Base-by-base conservation (phyloP, 1,140 invertebrate species). In the Calycopis cecrops region DNA sequence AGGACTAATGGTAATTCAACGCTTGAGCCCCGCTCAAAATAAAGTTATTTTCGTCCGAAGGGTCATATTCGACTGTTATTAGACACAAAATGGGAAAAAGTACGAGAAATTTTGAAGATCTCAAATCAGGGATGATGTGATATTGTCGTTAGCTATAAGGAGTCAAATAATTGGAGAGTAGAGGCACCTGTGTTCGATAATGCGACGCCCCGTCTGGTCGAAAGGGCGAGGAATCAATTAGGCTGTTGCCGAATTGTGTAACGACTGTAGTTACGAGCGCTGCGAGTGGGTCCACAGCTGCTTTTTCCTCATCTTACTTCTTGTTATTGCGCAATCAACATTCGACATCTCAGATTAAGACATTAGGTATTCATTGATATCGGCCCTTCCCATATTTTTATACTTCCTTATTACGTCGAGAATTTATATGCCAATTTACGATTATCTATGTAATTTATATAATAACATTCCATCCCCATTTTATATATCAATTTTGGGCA, bases 201-300 rank as follows among this genome's bases (percentile, higher is more conserved):
- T 85, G 77, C 76, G 76, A 71, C 74, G 77, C 71, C 76, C 78
- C 76, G 79, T 84, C 82, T 82, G 77, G 73, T 55, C 79, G 71
- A 79, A 83, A 80, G 83, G 79, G 78, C 78, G 79, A 84, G 74
- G 79, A 86, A 84, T 86, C 83, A 86, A 86, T 86, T 84, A 86
- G 83, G 78, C 69, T 70, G 70, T 77, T 73, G 65, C 78, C 71
- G 75, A 86, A 81, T 80, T 86, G 80, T 73, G 77, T 83, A 86
- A 86, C 76, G 79, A 66, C 69, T 80, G 72, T 77, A 77, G 79
- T 86, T 86, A 86, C 82, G 80, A 81, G 73, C 79, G 71, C 65
- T 74, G 70, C 74, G 69, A 78, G 72, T 68, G 67, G 71, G 68
- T 68, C 73, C 72, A 60, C 83, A 86, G 76, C 77, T 86, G 83